Conservation (phyloP, 2,113 vertebrate species). For the Aptenodytes forsteri region DNA sequence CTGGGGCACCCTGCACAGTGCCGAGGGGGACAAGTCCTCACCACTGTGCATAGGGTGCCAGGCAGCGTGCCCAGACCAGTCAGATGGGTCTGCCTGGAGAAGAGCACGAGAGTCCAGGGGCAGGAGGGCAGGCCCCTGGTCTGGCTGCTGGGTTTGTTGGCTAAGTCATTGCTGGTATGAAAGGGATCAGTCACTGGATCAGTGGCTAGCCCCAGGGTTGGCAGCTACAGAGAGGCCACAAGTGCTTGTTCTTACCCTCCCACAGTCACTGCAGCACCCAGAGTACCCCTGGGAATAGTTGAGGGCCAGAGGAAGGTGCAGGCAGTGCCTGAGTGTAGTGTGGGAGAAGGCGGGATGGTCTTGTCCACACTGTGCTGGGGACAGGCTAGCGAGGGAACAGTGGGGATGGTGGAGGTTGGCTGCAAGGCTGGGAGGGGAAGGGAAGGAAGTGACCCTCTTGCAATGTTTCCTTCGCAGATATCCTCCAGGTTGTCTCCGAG, state of each 20-base stretch:
- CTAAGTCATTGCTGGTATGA: not conserved
- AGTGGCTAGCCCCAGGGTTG: not conserved
- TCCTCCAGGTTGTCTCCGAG: not conserved
- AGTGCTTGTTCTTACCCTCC: not conserved
- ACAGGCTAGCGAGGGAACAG: too few relatives aligned
- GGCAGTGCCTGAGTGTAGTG: too few relatives aligned
- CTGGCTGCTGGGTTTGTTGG: not conserved
- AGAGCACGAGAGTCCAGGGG: not conserved
- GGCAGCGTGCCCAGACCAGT: not conserved
- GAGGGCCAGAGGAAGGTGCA: not conserved
- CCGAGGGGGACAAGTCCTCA: not conserved
- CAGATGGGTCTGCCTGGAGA: not conserved
- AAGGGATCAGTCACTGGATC: not conserved
- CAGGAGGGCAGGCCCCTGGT: not conserved
- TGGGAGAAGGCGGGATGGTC: not conserved
- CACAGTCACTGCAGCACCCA: not conserved
- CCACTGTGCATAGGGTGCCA: rapidly evolving
- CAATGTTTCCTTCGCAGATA: not conserved
- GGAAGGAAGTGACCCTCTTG: not conserved
- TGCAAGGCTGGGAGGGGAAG: not conserved
- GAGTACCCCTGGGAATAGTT: not conserved
- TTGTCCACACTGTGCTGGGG: not conserved
- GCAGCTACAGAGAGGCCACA: not conserved
- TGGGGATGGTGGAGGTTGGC: not conserved
- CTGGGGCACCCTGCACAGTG: not conserved